Percentiles rank a stretch among this genome's conserved stretches.
Evolutionary conservation across 2,797 vertebrate genomes (phyloP).

Genomic region (Acomys russatus): DNA sequence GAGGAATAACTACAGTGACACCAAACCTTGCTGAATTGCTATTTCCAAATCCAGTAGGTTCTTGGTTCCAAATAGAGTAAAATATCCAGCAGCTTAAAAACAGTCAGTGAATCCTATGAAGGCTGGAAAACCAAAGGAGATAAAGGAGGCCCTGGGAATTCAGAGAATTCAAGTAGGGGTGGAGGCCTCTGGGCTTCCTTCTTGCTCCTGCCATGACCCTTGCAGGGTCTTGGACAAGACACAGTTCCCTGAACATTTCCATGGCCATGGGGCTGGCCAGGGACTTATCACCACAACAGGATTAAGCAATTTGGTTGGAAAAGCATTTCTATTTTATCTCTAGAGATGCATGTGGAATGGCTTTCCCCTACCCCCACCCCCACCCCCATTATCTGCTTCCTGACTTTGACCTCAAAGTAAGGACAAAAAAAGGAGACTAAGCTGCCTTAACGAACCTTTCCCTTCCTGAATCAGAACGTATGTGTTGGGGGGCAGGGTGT

Average conservation of each 20-base stretch:
- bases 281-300: constrained; percentile 25
- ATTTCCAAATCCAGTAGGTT: constrained; percentile 52
- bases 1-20: fast-evolving
- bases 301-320: constrained; percentile 57
- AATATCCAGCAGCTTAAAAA: not conserved
- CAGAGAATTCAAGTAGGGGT: not conserved
- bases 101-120: not conserved
- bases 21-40: not conserved
- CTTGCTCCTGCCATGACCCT: not conserved
- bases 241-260: not conserved
- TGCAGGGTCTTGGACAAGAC: not conserved
- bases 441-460: constrained; percentile 23
- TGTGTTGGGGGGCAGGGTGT: not conserved
- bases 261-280: not conserved
- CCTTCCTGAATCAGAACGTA: constrained; percentile 5
- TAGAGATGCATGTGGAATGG: constrained; percentile 55
- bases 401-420: constrained; percentile 65
- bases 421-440: constrained; percentile 13
- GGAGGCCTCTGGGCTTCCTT: constrained; percentile 10
- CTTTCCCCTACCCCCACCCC: not conserved
- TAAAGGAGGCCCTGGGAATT: constrained; percentile 9
- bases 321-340: constrained; percentile 77
- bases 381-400: constrained; percentile 40
- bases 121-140: not conserved
- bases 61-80: not conserved